Evolutionary conservation across 2,888 invertebrate species (phyloP), one percentile per base, ranked within the genome.

Genomic region (Timema podura): DNA sequence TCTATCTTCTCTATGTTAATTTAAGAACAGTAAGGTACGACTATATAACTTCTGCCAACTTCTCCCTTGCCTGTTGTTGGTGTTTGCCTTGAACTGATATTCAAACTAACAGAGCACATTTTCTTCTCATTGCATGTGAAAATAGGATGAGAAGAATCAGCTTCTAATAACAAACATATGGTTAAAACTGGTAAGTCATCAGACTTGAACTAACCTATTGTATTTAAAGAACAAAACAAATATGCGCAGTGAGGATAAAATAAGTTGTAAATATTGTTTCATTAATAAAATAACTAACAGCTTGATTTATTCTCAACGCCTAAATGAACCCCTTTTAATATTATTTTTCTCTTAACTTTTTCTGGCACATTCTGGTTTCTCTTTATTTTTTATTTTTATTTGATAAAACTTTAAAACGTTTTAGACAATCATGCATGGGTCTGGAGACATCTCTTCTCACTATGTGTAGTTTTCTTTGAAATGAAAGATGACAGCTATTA

Each of bases 121-220:
- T 77, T 79, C 78, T 79, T 89, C 88, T 76, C 88, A 73, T 74
- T 75, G 75, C 75, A 76, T 77, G 75, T 75, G 74, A 74, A 61
- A 61, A 75, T 78, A 96, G 95, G 95, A 96, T 85, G 96, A 96
- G 86, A 96, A 96, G 85, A 96, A 96, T 87, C 96, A 96, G 87
- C 89, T 96, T 84, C 89, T 96, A 82, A 93, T 95, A 83, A 93
- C 96, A 80, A 96, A 96, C 86, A 93, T 96, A 85, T 96, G 96
- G 96, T 88, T 96, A 79, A 95, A 95, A 88, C 86, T 95, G 88
- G 95, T 95, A 86, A 94, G 94, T 90, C 75, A 75, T 71, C 72
- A 72, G 74, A 75, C 74, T 73, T 71, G 65, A 72, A 73, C 61
- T 61, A 61, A 61, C 45, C 61, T 61, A 61, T 57, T 61, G 30